Evolutionary conservation across 1,140 invertebrate species (phyloP), one percentile per base, ranked within the genome.

Genomic region (Matsumurasca onukii): DNA sequence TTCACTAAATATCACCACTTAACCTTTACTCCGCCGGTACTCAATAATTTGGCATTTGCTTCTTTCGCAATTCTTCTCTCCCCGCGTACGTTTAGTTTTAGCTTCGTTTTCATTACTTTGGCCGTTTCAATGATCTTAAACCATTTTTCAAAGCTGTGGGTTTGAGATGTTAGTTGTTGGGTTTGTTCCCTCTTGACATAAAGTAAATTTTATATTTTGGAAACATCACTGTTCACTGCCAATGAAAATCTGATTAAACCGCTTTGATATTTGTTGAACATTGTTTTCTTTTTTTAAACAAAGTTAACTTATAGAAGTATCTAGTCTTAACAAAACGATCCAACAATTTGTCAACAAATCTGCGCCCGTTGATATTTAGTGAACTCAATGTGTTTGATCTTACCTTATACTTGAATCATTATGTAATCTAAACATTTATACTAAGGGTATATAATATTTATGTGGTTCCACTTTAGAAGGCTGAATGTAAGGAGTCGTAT

Each of bases 391-490:
- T 59, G 55, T 27, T 59, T 24, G 25, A 59, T 59, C 55, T 59
- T 59, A 59, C 24, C 55, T 59, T 27, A 59, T 59, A n/a, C n/a
- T n/a, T 59, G 24, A 59, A 59, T 59, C 17, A 39, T 39, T 59
- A 24, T 65, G 27, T 65, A 65, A 65, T 65, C 62, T 25, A 39
- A 65, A 45, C 39, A 65, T 48, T 45, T 65, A 65, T 48, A 45
- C 22, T 65, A 65, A 65, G 62, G 62, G 62, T 65, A 65, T 31
- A 34, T 31, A 25, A 63, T 25, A 63, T 45, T 2, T 63, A 65
- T 65, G 62, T 65, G 62, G 62, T 65, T 65, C 62, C 62, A 65
- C 62, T 65, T 48, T 65, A 65, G 62, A 65, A 65, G 62, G 62
- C 62, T 65, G 62, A 65, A 20, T 45, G 62, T 65, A 65, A 65